phyloP scores from a whole-genome alignment of 2,113 vertebrate genomes.

The Mastomys natalensis region DNA sequence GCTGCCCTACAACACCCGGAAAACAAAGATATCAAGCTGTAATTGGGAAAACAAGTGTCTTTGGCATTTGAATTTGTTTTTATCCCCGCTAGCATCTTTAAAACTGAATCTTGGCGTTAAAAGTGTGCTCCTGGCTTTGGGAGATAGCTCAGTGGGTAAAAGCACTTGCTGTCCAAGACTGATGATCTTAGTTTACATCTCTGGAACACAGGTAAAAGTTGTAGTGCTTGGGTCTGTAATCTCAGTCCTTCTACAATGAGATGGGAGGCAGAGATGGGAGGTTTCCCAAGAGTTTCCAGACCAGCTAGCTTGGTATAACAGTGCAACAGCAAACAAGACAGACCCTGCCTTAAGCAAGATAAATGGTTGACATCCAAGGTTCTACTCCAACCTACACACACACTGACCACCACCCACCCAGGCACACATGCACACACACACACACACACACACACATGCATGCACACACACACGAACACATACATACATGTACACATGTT shows the following conservation, averaged over 20 bases:
- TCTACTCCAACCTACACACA: neutral
- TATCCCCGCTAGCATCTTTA: neutral
- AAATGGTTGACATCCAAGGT: neutral
- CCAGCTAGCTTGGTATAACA: neutral
- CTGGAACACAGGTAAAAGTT: neutral
- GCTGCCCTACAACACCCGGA: neutral
- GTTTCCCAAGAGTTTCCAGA: neutral
- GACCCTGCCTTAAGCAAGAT: neutral
- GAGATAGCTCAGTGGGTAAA: neutral
- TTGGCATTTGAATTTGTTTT: neutral
- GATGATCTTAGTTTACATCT: neutral
- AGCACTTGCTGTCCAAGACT: neutral
- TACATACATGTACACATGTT: neutral
- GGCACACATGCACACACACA: neutral
- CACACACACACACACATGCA: too few relatives aligned
- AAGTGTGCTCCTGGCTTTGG: neutral
- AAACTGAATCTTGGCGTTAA: neutral
- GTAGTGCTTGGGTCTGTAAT: neutral
- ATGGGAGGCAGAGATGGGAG: neutral
- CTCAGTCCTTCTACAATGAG: neutral
- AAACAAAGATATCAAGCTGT: neutral
- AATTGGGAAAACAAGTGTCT: neutral
- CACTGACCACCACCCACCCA: neutral
- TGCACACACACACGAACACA: neutral
- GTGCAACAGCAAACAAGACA: neutral